Evolutionary conservation across 1,140 invertebrate genomes (phyloP).

Genomic region (Semibalanus balanoides): DNA sequence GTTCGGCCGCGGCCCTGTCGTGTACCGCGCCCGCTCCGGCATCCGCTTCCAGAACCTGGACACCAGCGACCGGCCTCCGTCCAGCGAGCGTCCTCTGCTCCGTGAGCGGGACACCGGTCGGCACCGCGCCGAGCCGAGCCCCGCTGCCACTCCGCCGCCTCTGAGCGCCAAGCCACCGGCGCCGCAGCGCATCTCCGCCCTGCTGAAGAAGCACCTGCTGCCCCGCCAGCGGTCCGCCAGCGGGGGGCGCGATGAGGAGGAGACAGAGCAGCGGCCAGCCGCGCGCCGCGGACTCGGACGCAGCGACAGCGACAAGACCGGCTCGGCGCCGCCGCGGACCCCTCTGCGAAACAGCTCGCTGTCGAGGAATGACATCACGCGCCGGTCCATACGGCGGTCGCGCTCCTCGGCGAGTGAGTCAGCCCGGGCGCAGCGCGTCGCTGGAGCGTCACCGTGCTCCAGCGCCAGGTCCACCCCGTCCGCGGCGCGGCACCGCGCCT

Average conservation of each 20-base stretch:
- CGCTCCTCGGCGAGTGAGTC: neutral
- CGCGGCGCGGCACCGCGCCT: neutral
- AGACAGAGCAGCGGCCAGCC: neutral
- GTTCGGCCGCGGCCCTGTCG: neutral
- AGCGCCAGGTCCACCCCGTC: neutral
- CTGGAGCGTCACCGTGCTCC: neutral
- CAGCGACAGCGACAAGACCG: slow-evolving; percentile 6
- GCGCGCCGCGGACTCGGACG: slow-evolving; percentile 3
- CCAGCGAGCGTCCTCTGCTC: neutral
- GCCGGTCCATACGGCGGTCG: neutral
- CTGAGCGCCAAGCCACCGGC: neutral
- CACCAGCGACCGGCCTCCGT: neutral
- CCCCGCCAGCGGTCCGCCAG: neutral
- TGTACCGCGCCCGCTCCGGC: slow-evolving; percentile 16
- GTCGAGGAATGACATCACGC: neutral
- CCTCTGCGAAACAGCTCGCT: neutral
- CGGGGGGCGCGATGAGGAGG: neutral
- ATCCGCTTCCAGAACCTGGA: slow-evolving; percentile 16
- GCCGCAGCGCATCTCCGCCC: neutral
- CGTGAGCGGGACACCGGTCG: neutral
- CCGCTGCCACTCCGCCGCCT: neutral
- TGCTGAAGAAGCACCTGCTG: neutral
- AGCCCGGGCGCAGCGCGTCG: too few species aligned
- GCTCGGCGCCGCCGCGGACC: slow-evolving; percentile 8
- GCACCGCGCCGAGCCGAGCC: neutral